phyloP scores from a whole-genome alignment of 2,888 invertebrate genomes.

The Phania funesta region DNA sequence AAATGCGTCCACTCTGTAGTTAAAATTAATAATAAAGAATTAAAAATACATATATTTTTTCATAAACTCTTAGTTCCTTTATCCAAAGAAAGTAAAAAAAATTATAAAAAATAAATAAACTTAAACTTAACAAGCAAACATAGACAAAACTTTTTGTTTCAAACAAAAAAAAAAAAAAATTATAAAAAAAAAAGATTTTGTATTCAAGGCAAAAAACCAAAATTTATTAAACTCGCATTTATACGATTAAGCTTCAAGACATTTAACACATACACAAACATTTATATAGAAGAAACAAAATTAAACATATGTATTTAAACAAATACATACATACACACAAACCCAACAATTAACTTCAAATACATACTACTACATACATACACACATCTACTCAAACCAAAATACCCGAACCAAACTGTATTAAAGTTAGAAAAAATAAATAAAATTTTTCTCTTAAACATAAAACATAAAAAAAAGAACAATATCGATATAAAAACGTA shows the following conservation, averaged over 20 bases:
- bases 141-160: background rate
- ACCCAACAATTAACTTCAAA: too few species aligned
- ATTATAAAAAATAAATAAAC: slow-evolving; percentile 35
- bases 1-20: slow-evolving; percentile 3
- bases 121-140: slow-evolving; percentile 29
- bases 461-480: background rate
- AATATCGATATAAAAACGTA: background rate
- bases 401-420: background rate
- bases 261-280: slow-evolving; percentile 33
- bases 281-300: background rate
- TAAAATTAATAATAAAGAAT: slow-evolving; percentile 20
- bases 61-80: slow-evolving; percentile 62
- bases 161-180: background rate
- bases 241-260: slow-evolving; percentile 54
- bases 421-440: background rate
- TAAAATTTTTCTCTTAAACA: background rate
- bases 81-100: slow-evolving; percentile 42
- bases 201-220: slow-evolving; percentile 15
- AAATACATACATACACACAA: background rate
- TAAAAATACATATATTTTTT: slow-evolving; percentile 40
- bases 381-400: background rate
- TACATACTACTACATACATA: too few species aligned
- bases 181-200: slow-evolving; percentile 38
- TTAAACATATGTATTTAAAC: background rate
- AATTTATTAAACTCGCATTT: slow-evolving; percentile 59